Percentiles rank a stretch among this genome's conserved stretches.
phyloP scores from a whole-genome alignment of 2,113 vertebrate species.

The Eidolon helvum region DNA sequence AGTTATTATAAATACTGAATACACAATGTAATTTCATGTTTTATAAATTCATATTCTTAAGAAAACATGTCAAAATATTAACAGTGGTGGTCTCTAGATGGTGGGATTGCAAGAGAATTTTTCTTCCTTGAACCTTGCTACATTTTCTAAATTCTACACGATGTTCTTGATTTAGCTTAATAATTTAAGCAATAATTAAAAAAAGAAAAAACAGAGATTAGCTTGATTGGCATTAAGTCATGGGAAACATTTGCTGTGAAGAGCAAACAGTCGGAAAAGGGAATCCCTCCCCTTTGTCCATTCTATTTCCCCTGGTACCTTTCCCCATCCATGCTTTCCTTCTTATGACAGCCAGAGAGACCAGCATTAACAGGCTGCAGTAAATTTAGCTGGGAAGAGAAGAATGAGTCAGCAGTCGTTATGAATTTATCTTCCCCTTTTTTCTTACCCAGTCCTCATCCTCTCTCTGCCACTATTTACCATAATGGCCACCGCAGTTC shows the following conservation, averaged over 20 bases:
- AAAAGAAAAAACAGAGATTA: neutral
- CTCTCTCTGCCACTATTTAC: neutral
- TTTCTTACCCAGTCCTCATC: neutral
- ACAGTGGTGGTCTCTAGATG: neutral
- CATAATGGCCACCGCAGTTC: neutral
- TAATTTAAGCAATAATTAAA: conserved; percentile 5
- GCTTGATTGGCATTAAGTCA: neutral
- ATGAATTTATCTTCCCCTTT: neutral
- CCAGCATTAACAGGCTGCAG: neutral
- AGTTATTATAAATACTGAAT: neutral
- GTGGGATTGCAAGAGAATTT: neutral
- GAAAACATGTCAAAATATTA: conserved; percentile 11
- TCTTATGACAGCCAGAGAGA: neutral
- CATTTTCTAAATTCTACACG: neutral
- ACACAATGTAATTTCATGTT: neutral
- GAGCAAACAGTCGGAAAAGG: neutral
- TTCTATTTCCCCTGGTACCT: neutral
- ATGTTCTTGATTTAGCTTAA: neutral
- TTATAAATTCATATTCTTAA: neutral
- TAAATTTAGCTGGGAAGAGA: neutral
- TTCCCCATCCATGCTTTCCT: neutral
- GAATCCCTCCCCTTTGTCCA: neutral
- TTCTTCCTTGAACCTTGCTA: neutral
- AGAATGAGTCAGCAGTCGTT: neutral
- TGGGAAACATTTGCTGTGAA: neutral